Base-by-base conservation (phyloP, 2,888 invertebrate genomes). In the Hirtodrosophila cameraria region DNA sequence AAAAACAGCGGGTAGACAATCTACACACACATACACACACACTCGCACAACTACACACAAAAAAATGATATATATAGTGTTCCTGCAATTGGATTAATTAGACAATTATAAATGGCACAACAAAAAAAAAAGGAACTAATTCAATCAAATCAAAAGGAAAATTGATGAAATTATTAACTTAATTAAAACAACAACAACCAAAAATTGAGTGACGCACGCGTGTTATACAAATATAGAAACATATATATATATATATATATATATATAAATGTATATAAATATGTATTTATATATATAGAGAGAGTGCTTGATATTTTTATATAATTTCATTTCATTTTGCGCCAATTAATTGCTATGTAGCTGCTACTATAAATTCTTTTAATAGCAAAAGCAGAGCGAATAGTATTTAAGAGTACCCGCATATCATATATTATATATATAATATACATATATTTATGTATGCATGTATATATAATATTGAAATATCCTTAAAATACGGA, bases 81-180 rank as follows among this genome's bases (percentile, higher is more conserved):
- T 74, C 28, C 55, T 64, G 70, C 84, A 84, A 82, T 81, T 84
- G 82, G 74, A 81, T 84, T 82, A 82, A 82, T 82, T 81, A 82
- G 66, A 69, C 65, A 78, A 81, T 78, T 81, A 73, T 57, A 74
- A 75, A 64, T 59, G 65, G 45, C 63, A 49, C 54, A 61, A 46
- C 52, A 39, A 36, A 36, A 12, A 39, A 50, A 20, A 54, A 9
- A 31, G 28, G 12, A 27, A 54, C 18, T 12, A 25, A 41, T 23
- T 36, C 30, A 49, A 38, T 23, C 35, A 45, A 39, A 61, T 31
- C 8, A 35, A 42, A 35, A 8, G 20, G 6, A 25, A 20, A 52
- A 46, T 39, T 28, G 11, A 25, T 25, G 39, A 67, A 68, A 68
- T 72, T 67, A 58, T 48, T 60, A 35, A 45, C 20, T 42, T 53